Percentiles rank a stretch among this genome's conserved stretches.
These are phyloP conservation scores for Pachyuromys duprasi DNA, from an alignment of 2,797 vertebrate genomes.

Conservation along the genomic window DNA sequence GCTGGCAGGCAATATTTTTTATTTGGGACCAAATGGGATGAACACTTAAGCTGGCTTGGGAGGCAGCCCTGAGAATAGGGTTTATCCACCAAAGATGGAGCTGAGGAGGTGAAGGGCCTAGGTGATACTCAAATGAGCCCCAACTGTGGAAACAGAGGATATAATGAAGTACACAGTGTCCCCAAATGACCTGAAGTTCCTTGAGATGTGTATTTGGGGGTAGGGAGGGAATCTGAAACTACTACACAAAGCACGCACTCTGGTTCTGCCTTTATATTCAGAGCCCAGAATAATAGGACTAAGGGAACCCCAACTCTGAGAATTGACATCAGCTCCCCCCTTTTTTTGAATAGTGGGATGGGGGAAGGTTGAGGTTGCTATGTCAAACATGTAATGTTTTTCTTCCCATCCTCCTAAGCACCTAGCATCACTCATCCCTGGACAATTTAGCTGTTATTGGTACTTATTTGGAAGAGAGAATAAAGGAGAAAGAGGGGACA, in stretches of 20 bases:
- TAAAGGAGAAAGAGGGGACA: neutral
- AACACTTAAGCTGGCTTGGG: neutral
- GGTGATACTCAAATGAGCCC: neutral
- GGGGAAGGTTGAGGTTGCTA: neutral
- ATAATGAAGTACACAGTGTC: neutral
- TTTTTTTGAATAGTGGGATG: neutral
- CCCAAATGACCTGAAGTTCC: neutral
- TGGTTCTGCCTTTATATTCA: neutral
- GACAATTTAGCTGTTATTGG: slow-evolving; percentile 59
- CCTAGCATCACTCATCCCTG: slow-evolving; percentile 71
- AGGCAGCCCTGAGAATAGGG: neutral
- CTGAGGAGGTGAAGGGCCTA: neutral
- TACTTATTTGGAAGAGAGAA: neutral
- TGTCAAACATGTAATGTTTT: neutral
- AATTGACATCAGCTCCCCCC: neutral
- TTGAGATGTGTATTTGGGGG: neutral
- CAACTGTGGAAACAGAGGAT: neutral
- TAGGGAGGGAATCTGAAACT: neutral
- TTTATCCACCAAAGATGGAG: neutral
- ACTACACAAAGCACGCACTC: neutral
- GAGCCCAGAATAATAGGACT: neutral
- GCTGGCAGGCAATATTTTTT: neutral
- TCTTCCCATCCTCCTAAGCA: neutral
- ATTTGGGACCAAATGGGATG: neutral
- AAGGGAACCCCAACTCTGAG: neutral